Base-by-base conservation (phyloP, 2,888 invertebrate genomes). In the Drosophila helvetica region DNA sequence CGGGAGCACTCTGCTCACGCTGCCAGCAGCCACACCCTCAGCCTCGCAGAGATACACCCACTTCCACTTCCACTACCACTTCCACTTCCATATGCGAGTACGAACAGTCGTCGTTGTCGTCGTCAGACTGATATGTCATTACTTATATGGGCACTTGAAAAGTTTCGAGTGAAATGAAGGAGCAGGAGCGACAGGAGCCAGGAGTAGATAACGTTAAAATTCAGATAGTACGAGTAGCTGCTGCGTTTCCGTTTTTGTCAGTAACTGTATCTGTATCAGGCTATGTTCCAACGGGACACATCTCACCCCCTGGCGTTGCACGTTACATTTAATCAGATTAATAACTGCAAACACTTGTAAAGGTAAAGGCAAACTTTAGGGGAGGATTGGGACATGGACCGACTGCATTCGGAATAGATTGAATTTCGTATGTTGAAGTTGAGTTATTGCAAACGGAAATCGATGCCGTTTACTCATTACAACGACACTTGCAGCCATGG, bases 291-390 rank as follows among this genome's bases (percentile, higher is more conserved):
- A 33, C 3, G 33, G 12, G 10, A 33, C 12, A 33, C 12, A 12
- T 38, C 33, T 38, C 12, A n/a, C 15, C 30, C 53, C 17, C 56
- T 56, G 15, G 63, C 18, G 12, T 43, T 52, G 55, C 59, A 61
- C 60, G 77, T 80, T 78, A 78, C 72, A 80, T 84, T 76, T 80
- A 82, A 86, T 86, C 80, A 77, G 82, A 86, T 86, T 86, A 84
- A 87, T 84, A 86, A 82, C 71, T 66, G 78, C 80, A 82, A 82
- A 85, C 79, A 85, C 74, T 78, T 75, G 74, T 58, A 66, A 59
- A 45, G 76, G 54, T 52, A 68, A 27, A 27, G 27, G 22, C 22
- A 5, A 22, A 30, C 64, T 67, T 43, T 54, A 25, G 55, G 62
- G 50, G 70, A 68, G 70, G 71, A 70, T 78, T 71, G 18, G 57